Evolutionary conservation across 2,797 vertebrate species (phyloP), one percentile per base, ranked within the genome.

Genomic region (Chaetophractus vellerosus): DNA sequence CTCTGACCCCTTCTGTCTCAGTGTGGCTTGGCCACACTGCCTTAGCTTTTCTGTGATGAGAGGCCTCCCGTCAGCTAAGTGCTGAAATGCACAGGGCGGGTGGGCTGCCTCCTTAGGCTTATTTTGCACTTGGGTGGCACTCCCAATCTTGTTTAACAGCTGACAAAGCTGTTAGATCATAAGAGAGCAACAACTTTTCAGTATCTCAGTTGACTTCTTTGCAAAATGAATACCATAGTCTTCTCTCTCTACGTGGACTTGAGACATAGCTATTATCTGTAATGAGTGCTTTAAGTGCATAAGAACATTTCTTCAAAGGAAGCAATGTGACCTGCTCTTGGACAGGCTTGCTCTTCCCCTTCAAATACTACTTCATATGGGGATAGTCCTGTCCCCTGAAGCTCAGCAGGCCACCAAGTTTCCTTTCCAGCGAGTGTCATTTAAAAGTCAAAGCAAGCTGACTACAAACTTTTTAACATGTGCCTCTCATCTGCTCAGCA

Each of bases 401-500:
- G 83, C 92, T 72, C 94, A 91, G 93, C 88, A 93, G 96, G 96
- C 93, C 97, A 97, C 96, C 90, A 87, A 95, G 82, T 92, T 85
- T 97, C 90, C 96, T 86, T 97, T 94, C 79, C 92, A 96, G 85
- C 64, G 85, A 92, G 90, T 96, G 92, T 78, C 93, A 84, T 96
- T 95, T 96, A 96, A 97, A 96, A 97, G 93, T 79, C 93, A 85
- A 96, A 96, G 96, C 90, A 95, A 97, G 96, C 95, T 95, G 96
- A 97, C 93, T 97, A 97, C 92, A 97, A 88, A 96, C 96, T 95
- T 97, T 95, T 93, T 88, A 95, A 89, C 95, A 95, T 97, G 88
- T 82, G 96, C 92, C 95, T 80, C 95, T 97, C 96, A 97, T 97
- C 95, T 97, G 97, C 93, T 85, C 75, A 76, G 90, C 96, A 97